A percentile compares a stretch with the other conserved stretches of the same genome.
phyloP scores from a whole-genome alignment of 2,113 vertebrate genomes.

The Abramis brama region DNA sequence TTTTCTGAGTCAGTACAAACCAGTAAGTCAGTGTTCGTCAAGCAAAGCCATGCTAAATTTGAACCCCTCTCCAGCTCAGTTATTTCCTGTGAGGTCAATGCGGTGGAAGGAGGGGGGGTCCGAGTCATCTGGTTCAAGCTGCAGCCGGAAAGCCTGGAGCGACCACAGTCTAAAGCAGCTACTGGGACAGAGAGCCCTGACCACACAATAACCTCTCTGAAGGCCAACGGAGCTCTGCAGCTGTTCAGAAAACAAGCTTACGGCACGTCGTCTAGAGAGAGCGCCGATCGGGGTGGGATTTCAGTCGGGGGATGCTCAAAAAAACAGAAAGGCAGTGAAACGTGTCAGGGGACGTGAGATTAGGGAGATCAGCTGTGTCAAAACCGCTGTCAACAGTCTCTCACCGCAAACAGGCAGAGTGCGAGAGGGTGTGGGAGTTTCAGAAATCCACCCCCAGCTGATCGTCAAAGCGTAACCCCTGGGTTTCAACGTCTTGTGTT shows the following conservation, averaged over 20 bases:
- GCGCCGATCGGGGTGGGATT: not conserved
- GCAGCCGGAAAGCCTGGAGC: slow-evolving; percentile 13
- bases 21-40: slow-evolving; percentile 16
- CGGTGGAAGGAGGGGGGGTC: not conserved
- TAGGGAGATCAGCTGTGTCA: slow-evolving; percentile 25
- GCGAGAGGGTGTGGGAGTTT: not conserved
- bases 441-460: not conserved
- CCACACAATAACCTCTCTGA: slow-evolving; percentile 37
- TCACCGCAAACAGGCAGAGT: slow-evolving; percentile 4
- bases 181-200: slow-evolving; percentile 16
- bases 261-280: not conserved
- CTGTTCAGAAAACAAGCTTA: slow-evolving; percentile 36
- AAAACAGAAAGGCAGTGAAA: not conserved
- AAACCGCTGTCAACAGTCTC: slow-evolving; percentile 17
- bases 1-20: not conserved
- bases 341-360: slow-evolving; percentile 25
- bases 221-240: slow-evolving; percentile 14
- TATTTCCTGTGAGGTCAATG: slow-evolving; percentile 30
- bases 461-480: not conserved
- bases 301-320: not conserved
- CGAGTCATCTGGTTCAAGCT: slow-evolving; percentile 23
- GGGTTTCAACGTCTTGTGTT: slow-evolving; percentile 17
- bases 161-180: not conserved
- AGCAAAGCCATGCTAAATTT: slow-evolving; percentile 3
- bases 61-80: slow-evolving; percentile 18